phyloP scores from a whole-genome alignment of 2,888 invertebrate species.

The Drosophila recens region DNA sequence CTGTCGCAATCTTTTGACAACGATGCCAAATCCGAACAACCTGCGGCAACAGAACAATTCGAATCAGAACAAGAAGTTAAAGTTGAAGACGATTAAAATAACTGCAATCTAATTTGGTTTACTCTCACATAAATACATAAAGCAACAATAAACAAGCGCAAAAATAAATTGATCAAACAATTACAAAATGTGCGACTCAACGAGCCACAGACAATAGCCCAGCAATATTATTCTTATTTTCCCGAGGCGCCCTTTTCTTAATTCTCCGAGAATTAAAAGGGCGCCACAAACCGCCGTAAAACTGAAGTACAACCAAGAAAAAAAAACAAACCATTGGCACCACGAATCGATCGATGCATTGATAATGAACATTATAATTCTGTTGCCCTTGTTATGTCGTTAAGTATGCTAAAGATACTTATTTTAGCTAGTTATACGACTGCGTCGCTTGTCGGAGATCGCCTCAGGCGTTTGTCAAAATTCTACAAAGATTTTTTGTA shows the following conservation, averaged over 20 bases:
- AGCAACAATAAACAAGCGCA: constrained; percentile 69
- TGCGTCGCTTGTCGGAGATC: constrained; percentile 58
- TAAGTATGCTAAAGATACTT: neutral
- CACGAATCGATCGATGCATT: constrained; percentile 49
- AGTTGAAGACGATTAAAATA: constrained; percentile 20
- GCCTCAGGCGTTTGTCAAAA: constrained; percentile 72
- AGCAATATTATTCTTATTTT: constrained; percentile 78
- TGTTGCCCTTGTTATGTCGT: constrained; percentile 27
- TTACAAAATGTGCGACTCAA: constrained; percentile 52
- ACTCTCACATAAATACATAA: constrained; percentile 63
- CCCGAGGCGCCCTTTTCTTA: constrained; percentile 63
- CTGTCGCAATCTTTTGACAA: constrained; percentile 68
- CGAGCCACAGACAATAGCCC: constrained; percentile 81
- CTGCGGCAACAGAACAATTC: constrained; percentile 26
- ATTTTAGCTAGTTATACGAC: neutral
- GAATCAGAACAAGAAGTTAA: neutral
- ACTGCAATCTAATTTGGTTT: constrained; percentile 76
- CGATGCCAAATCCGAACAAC: neutral
- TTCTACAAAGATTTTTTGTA: constrained; percentile 74
- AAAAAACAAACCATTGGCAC: constrained; percentile 59
- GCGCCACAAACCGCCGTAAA: constrained; percentile 65
- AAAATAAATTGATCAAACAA: constrained; percentile 63
- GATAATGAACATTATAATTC: constrained; percentile 13
- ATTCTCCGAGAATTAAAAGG: constrained; percentile 74
- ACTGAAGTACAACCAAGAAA: constrained; percentile 72